phyloP scores from a whole-genome alignment of 2,888 invertebrate species.

The Tanypteryx hageni region DNA sequence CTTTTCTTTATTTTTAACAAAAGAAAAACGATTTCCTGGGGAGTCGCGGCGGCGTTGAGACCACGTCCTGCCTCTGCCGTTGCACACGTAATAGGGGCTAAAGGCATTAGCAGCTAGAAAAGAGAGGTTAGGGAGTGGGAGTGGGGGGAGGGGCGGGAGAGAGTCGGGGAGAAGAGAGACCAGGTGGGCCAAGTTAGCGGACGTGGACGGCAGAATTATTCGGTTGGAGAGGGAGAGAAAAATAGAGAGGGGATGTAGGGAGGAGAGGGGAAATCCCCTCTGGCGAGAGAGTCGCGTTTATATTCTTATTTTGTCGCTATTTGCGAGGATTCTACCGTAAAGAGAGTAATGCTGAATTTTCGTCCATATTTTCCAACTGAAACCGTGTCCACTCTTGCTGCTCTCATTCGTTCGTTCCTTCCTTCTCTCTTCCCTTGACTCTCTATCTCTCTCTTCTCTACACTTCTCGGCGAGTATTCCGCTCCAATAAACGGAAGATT shows the following conservation, averaged over 20 bases:
- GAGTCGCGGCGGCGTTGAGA: background rate
- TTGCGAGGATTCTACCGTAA: background rate
- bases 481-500: too few species aligned
- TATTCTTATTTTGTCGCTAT: conserved; percentile 30
- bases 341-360: too few species aligned
- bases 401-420: too few species aligned
- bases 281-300: background rate
- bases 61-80: background rate
- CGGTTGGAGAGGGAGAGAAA: background rate
- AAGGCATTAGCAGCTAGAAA: conserved; percentile 14
- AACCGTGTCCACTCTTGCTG: too few species aligned
- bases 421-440: too few species aligned
- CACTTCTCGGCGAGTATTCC: too few species aligned
- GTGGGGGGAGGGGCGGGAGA: background rate
- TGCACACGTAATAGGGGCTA: conserved; percentile 18
- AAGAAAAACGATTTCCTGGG: conserved; percentile 44
- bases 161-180: too few species aligned
- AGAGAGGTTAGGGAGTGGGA: background rate
- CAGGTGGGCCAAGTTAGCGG: background rate
- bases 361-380: too few species aligned
- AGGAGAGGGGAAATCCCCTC: background rate
- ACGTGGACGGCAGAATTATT: background rate
- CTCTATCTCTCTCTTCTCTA: too few species aligned
- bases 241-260: background rate
- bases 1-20: background rate